phyloP scores from a whole-genome alignment of 2,113 vertebrate species.

The Mustela nigripes region DNA sequence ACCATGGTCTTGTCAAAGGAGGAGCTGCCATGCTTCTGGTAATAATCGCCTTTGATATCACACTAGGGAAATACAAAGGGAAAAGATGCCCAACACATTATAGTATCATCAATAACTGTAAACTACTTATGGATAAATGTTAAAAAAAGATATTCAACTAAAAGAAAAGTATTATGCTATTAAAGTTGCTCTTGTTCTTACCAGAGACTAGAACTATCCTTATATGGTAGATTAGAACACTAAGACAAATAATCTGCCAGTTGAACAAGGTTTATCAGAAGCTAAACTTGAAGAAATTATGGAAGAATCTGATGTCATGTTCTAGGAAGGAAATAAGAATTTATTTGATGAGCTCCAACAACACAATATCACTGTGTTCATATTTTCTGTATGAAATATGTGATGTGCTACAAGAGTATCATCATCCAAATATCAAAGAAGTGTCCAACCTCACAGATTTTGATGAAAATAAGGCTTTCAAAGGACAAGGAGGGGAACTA shows the following conservation, averaged over 20 bases:
- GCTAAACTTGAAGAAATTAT: constrained; percentile 92
- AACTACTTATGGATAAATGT: constrained; percentile 93
- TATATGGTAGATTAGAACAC: constrained; percentile 96
- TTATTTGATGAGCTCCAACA: constrained; percentile 94
- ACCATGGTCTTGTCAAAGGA: constrained; percentile 92
- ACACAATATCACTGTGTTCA: constrained; percentile 93
- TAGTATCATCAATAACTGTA: constrained; percentile 94
- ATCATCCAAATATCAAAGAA: constrained; percentile 94
- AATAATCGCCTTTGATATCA: constrained; percentile 97
- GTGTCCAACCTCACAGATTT: constrained; percentile 97
- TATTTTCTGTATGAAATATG: constrained; percentile 93
- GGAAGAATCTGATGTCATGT: constrained; percentile 92
- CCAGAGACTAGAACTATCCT: constrained; percentile 93
- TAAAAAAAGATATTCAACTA: constrained; percentile 91
- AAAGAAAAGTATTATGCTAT: constrained; percentile 95
- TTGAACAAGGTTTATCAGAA: constrained; percentile 93
- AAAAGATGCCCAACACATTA: constrained; percentile 95
- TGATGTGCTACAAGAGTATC: constrained; percentile 92
- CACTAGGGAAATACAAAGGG: constrained; percentile 94
- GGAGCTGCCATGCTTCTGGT: constrained; percentile 95
- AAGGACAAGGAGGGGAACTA: constrained; percentile 94
- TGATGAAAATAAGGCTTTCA: constrained; percentile 93
- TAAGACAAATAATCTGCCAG: constrained; percentile 93
- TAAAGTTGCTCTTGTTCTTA: constrained; percentile 94
- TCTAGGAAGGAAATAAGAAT: constrained; percentile 93